Evolutionary conservation across 2,113 vertebrate genomes (phyloP), one percentile per base, ranked within the genome.

Genomic region (Sturnira hondurensis): DNA sequence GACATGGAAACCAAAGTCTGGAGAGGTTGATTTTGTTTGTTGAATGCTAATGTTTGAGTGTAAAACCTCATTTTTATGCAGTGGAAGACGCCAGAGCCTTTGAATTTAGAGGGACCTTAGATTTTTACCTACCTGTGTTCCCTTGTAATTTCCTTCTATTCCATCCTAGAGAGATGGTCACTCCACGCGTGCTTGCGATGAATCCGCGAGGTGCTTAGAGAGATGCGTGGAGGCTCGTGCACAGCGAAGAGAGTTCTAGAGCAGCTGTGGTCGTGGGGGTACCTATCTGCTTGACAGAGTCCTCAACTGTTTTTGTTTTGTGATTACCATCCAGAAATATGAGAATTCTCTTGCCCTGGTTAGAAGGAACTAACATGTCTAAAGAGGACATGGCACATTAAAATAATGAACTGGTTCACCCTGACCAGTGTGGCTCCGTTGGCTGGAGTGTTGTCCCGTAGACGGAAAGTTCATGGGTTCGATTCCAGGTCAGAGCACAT

Each of bases 321-420:
- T 89, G 38, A 31, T 89, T 33, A 41, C 28, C 65, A 76, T 28
- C n/a, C 56, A 73, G 61, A 89, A 89, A 61, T 76, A 17, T 88
- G 50, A 41, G 56, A 56, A 67, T 80, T 86, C 45, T 93, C 63
- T 10, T 56, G 36, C 78, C 76, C 43, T 73, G 2, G 14, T 74
- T 50, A 77, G 41, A 76, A 81, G 33, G 45, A 77, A 50, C 74
- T 77, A n/a, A 50, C 19, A 10, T 50, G 17, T 45, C 86, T 82
- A 74, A 93, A 78, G 71, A 95, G 67, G 95, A 96, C 8, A 65
- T 56, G 47, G 28, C 11, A 41, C 63, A 70, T 85, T 95, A 76
- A 92, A 93, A 92, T 89, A 90, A 93, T 84, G 77, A 95, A 43
- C 31, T n/a, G 70, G 36, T 45, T 91, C 68, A 50, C 61, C 58